phyloP scores from a whole-genome alignment of 2,888 invertebrate species.

The Eupithecia subfuscata region DNA sequence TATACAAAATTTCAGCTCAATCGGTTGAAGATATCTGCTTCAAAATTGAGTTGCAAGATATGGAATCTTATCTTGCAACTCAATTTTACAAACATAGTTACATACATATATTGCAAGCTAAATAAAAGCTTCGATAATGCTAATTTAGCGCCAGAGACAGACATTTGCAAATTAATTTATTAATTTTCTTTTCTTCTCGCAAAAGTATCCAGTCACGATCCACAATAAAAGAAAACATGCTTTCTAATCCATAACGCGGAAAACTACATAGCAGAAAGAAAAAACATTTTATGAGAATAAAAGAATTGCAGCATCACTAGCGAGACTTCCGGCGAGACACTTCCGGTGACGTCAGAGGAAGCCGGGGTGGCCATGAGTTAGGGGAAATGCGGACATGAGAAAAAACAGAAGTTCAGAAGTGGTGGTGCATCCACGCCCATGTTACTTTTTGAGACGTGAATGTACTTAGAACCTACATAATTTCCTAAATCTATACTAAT shows the following conservation, averaged over 20 bases:
- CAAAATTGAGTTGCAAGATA: too few species aligned
- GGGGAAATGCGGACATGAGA: neutral
- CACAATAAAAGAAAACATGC: neutral
- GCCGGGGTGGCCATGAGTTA: constrained; percentile 29
- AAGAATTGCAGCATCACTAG: constrained; percentile 39
- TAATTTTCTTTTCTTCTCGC: neutral
- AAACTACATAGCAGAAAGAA: constrained; percentile 7
- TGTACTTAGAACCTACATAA: too few species aligned
- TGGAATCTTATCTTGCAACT: too few species aligned
- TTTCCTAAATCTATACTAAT: too few species aligned
- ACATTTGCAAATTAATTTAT: too few species aligned
- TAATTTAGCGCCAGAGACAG: too few species aligned
- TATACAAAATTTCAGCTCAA: too few species aligned
- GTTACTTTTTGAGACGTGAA: too few species aligned
- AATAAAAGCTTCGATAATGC: too few species aligned
- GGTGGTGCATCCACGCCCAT: neutral
- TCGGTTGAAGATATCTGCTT: too few species aligned
- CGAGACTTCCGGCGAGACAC: constrained; percentile 56
- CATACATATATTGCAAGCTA: too few species aligned
- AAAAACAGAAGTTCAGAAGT: neutral
- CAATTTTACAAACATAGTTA: too few species aligned
- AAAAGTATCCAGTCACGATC: neutral
- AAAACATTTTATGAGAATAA: constrained; percentile 31
- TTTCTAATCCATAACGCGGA: neutral
- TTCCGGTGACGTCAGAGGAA: constrained; percentile 62